A percentile compares a stretch with the other conserved stretches of the same genome.
These are phyloP conservation scores for Stenotaenia linearis DNA, from an alignment of 2,888 invertebrate genomes.

Conservation along the genomic window DNA sequence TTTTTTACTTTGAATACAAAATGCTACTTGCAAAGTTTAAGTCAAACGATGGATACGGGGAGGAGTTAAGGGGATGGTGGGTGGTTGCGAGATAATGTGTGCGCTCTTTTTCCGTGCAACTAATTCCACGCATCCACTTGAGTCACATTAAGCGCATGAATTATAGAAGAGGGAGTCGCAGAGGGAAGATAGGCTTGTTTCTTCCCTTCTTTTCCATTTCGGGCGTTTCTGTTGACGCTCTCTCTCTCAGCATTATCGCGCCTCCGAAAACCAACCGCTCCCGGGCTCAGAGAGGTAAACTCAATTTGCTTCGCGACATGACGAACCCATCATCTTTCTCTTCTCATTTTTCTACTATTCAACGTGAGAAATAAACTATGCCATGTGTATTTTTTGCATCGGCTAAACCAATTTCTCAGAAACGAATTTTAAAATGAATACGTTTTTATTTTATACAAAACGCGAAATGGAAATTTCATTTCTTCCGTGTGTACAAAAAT, in stretches of 20 bases:
- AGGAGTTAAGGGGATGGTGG: not conserved
- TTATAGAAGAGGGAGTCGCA: slow-evolving; percentile 24
- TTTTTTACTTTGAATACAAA: not conserved
- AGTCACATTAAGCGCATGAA: slow-evolving; percentile 21
- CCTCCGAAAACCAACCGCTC: not conserved
- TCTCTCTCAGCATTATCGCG: not conserved
- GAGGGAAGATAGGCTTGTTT: slow-evolving; percentile 17
- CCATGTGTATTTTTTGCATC: not conserved
- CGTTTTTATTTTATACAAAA: no score
- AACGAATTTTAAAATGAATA: not conserved
- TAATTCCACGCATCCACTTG: slow-evolving; percentile 16
- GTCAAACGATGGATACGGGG: not conserved
- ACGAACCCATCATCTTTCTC: slow-evolving; percentile 14
- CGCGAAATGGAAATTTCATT: no score
- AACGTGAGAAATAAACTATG: not conserved
- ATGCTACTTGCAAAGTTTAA: not conserved
- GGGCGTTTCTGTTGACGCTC: slow-evolving; percentile 7
- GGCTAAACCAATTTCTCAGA: not conserved
- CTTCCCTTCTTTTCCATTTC: not conserved
- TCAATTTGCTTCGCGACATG: slow-evolving; percentile 18
- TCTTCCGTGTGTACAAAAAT: no score
- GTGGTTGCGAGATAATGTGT: not conserved
- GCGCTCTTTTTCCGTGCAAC: slow-evolving; percentile 10
- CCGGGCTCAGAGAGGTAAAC: not conserved
- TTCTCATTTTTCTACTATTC: slow-evolving; percentile 4